Evolutionary conservation across 1,140 invertebrate species (phyloP), one percentile per base, ranked within the genome.

Genomic region (Drosophila biarmipes): DNA sequence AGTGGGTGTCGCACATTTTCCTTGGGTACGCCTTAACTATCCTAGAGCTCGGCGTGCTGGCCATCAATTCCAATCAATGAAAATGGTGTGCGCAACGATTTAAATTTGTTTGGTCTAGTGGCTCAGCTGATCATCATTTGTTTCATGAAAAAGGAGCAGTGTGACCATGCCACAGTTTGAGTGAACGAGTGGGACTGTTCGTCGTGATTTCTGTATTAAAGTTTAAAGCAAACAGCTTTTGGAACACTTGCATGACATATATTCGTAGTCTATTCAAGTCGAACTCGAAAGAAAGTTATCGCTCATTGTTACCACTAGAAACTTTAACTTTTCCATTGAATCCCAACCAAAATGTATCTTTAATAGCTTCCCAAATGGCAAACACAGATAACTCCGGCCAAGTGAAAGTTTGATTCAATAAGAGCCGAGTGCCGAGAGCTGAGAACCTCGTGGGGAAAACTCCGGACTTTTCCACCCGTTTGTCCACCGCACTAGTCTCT

Each of bases 341-440:
- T 58, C 54, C 29, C 27, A 58, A 62, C 52, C 57, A 17, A 62
- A 62, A 62, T 62, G 57, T 62, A 27, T 42, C 52, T 58, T 62
- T 62, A 56, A 62, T 58, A 62, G 57, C 53, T 31, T 62, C 54
- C 58, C 35, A 62, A 62, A 62, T 59, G 34, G 35, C 52, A 57
- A 11, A 55, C 12, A 52, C 46, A n/a, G 21, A 17, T 6, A 56
- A 56, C 5, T 24, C 21, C n/a, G 17, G 52, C 56, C 58, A 55
- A 48, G 63, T 64, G 27, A 67, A 67, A 67, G 58, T 67, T 67
- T 49, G 42, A 66, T 63, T 63, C 58, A 66, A 66, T 66, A 59
- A 63, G 34, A 21, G 21, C 4, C 21, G 21, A 21, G 21, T 2
- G 21, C n/a, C 57, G n/a, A 19, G 31, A 59, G 29, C 29, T 8